A percentile compares a stretch with the other conserved stretches of the same genome.
phyloP scores from a whole-genome alignment of 1,140 invertebrate genomes.

The Sogatella furcifera region DNA sequence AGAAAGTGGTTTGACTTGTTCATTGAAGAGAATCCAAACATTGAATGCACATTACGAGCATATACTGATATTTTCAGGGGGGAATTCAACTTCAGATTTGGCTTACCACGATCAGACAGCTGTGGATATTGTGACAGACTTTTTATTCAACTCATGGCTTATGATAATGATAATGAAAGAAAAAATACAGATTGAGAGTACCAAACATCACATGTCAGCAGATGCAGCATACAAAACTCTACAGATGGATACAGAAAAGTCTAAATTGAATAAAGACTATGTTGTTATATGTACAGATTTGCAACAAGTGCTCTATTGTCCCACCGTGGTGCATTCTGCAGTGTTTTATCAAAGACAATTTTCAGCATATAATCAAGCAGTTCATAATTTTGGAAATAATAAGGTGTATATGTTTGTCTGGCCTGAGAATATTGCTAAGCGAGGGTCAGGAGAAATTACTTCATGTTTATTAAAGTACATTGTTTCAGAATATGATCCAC shows the following conservation, averaged over 20 bases:
- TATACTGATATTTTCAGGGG: neutral
- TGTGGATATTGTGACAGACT: neutral
- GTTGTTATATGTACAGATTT: no score
- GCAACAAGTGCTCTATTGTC: no score
- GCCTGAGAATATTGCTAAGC: no score
- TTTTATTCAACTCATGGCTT: neutral
- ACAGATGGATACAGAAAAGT: neutral
- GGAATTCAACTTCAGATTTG: conserved; percentile 2
- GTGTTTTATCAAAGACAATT: no score
- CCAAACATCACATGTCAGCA: neutral
- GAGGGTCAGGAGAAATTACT: no score
- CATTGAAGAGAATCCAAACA: neutral
- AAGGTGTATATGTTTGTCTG: no score
- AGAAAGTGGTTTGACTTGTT: neutral
- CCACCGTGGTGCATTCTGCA: no score
- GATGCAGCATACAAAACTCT: neutral
- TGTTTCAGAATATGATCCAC: no score
- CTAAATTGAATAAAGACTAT: no score
- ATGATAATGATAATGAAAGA: neutral
- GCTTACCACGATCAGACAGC: conserved; percentile 3
- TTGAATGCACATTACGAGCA: neutral
- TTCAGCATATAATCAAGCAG: no score
- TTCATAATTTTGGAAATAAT: no score
- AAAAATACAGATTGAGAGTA: neutral
- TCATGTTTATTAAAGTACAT: no score